Evolutionary conservation across 1,140 invertebrate species (phyloP), one percentile per base, ranked within the genome.

Genomic region (Dermatophagoides farinae): DNA sequence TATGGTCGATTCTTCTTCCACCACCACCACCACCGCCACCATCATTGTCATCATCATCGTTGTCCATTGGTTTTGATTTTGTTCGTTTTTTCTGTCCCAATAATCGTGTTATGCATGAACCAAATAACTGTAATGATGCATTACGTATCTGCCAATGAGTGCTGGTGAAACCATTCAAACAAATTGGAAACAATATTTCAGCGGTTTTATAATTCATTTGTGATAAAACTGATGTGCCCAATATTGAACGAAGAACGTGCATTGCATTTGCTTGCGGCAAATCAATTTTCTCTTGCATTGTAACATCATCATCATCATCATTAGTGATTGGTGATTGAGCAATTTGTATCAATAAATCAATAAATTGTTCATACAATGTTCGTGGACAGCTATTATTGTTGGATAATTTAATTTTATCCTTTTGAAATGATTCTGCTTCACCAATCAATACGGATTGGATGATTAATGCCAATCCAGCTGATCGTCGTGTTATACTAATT

Each of bases 401-500:
- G 53, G 53, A 31, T 31, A 31, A 31, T 23, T 25, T 39, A 11
- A 38, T 39, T 38, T 23, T 23, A 25, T 55, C 53, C 25, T 25
- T 12, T 12, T 55, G n/a, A 23, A 55, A 23, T 16, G 58, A 43
- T 43, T 60, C 58, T 18, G 58, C 41, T 43, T 60, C 58, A 20
- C 58, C 58, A n/a, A 60, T 37, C 25, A 60, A 40, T 16, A 60
- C 31, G 1, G 58, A 22, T 25, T 60, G 58, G 20, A 60, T 60
- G 11, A 60, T 60, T 1, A 60, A n/a, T 16, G 58, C 58, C 6
- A 60, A n/a, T 16, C 58, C 58, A n/a, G 58, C 58, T 1, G 58
- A 60, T 12, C 46, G 43, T 20, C 58, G 43, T 11, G 58, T 60
- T 47, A 60, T 31, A 23, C 46, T 60, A 31, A 8, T 31, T 31